phyloP scores from a whole-genome alignment of 2,113 vertebrate species.

The Forbesichthys agassizii region DNA sequence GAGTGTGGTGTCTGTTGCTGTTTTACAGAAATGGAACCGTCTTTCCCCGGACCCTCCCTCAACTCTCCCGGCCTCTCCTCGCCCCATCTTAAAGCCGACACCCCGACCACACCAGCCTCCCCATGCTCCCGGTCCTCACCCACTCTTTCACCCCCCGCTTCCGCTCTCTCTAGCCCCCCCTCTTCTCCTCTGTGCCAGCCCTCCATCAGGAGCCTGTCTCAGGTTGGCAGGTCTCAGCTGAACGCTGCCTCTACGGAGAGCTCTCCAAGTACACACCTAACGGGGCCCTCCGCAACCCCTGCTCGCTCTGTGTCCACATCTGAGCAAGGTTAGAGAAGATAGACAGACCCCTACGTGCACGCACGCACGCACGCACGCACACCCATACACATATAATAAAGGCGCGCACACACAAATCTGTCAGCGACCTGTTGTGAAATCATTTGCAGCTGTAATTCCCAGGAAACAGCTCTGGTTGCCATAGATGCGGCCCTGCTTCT shows the following conservation, averaged over 20 bases:
- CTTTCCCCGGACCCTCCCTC: conserved; percentile 18
- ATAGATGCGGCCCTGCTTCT: neutral
- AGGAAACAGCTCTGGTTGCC: neutral
- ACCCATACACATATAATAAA: neutral
- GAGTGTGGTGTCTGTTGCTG: neutral
- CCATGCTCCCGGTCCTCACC: conserved; percentile 27
- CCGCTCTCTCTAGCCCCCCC: conserved; percentile 48
- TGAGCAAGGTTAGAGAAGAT: conserved; percentile 52
- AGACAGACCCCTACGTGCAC: neutral
- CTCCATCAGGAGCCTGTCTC: conserved; percentile 52
- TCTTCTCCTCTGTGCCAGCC: conserved; percentile 47
- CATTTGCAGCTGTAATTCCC: neutral
- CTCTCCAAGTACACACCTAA: conserved; percentile 16
- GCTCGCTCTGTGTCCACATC: conserved; percentile 36
- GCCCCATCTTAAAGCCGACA: conserved; percentile 5
- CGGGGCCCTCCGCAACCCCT: conserved; percentile 11
- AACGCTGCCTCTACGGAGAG: conserved; percentile 54
- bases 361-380: neutral
- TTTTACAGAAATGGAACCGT: conserved; percentile 66
- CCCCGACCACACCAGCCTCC: conserved; percentile 37
- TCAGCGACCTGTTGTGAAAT: neutral
- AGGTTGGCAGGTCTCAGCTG: conserved; percentile 70
- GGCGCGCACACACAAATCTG: neutral
- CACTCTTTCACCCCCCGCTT: conserved; percentile 38
- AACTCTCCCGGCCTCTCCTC: neutral